These are phyloP conservation scores for Colaptes auratus DNA, from an alignment of 2,113 vertebrate species.

Conservation along the genomic window DNA sequence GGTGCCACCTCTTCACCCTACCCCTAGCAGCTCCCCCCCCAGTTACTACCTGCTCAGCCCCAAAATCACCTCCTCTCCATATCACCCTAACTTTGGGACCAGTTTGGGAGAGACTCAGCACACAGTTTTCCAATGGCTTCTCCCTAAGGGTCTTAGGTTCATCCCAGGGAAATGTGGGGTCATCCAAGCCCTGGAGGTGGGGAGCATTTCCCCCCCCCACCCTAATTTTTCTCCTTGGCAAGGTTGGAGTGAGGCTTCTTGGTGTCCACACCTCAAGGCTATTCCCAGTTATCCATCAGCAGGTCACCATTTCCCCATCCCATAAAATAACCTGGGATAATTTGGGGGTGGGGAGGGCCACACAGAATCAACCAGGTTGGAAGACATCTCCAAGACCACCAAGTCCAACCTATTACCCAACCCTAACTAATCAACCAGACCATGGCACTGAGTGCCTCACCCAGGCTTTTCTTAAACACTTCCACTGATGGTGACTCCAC, in stretches of 20 bases:
- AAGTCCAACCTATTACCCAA: too few relatives aligned
- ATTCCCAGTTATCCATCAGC: fast-evolving
- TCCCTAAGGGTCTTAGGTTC: not conserved
- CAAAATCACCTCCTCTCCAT: not conserved
- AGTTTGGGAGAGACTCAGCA: too few relatives aligned
- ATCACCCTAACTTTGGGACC: too few relatives aligned
- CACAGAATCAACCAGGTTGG: too few relatives aligned
- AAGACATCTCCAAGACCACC: too few relatives aligned
- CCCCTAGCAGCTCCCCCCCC: not conserved
- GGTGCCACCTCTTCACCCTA: not conserved
- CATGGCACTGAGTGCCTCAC: too few relatives aligned
- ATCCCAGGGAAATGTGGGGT: not conserved
- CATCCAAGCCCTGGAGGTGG: fast-evolving
- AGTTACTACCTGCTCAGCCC: not conserved
- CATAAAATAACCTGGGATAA: too few relatives aligned
- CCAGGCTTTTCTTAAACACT: too few relatives aligned
- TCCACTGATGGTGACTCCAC: too few relatives aligned
- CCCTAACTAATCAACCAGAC: too few relatives aligned
- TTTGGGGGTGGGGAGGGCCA: too few relatives aligned
- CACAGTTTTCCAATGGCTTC: fast-evolving
- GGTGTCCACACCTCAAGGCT: fast-evolving
- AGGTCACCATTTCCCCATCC: fast-evolving
- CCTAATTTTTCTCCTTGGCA: not conserved
- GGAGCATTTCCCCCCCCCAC: fast-evolving
- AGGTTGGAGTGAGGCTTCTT: fast-evolving